phyloP scores from a whole-genome alignment of 2,888 invertebrate genomes.

The Melanostoma mellinum region DNA sequence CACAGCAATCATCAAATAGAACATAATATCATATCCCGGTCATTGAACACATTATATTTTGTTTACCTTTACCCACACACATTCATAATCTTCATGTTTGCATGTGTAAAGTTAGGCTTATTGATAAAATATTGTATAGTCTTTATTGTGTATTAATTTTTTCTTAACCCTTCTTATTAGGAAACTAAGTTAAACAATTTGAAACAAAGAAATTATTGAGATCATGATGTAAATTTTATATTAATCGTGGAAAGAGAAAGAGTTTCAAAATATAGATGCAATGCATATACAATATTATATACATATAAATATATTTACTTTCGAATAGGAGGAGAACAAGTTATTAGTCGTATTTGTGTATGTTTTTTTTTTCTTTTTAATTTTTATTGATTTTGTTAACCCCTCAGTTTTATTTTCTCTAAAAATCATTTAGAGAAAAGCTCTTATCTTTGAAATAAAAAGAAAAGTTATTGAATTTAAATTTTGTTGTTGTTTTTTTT shows the following conservation, averaged over 20 bases:
- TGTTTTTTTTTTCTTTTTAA: constrained; percentile 66
- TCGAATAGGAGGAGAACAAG: constrained; percentile 37
- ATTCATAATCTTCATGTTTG: background rate
- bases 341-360: constrained; percentile 54
- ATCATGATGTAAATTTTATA: constrained; percentile 56
- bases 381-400: constrained; percentile 72
- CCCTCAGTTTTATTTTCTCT: constrained; percentile 46
- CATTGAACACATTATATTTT: too few relatives aligned
- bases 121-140: constrained; percentile 38
- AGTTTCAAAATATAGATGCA: constrained; percentile 18
- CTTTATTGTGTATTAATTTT: constrained; percentile 59
- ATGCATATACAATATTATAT: constrained; percentile 27
- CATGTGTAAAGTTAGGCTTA: constrained; percentile 32
- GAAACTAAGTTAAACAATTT: constrained; percentile 29
- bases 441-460: constrained; percentile 60
- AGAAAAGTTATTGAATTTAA: constrained; percentile 66
- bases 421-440: constrained; percentile 37
- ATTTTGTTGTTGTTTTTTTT: constrained; percentile 31
- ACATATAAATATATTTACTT: constrained; percentile 42
- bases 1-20: constrained; percentile 11
- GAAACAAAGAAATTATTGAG: constrained; percentile 1
- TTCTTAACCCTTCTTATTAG: constrained; percentile 35
- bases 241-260: constrained; percentile 26
- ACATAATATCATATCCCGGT: constrained; percentile 21
- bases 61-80: too few relatives aligned